These are phyloP conservation scores for Chaenogobius annularis DNA, from an alignment of 2,113 vertebrate species.

Conservation along the genomic window DNA sequence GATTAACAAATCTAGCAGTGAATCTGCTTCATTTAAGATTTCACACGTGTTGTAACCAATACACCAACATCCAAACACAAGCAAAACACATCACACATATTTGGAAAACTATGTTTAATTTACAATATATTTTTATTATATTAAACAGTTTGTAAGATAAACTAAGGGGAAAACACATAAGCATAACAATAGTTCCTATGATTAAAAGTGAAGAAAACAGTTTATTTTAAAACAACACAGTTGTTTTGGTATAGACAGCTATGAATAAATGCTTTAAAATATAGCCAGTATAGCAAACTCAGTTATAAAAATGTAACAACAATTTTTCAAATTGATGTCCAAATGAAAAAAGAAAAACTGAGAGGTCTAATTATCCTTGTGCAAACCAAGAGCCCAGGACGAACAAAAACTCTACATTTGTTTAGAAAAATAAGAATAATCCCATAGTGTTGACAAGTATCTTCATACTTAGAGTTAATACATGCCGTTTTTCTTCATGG, in stretches of 20 bases:
- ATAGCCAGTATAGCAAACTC: slow-evolving; percentile 16
- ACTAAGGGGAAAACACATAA: slow-evolving; percentile 61
- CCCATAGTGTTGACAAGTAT: slow-evolving; percentile 36
- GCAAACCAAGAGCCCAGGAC: slow-evolving; percentile 50
- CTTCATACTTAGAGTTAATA: slow-evolving; percentile 31
- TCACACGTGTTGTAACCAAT: neutral
- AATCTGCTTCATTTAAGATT: slow-evolving; percentile 24
- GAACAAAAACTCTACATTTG: slow-evolving; percentile 49
- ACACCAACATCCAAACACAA: neutral
- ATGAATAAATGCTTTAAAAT: slow-evolving; percentile 17
- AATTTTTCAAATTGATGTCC: slow-evolving; percentile 16
- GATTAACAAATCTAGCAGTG: slow-evolving; percentile 69
- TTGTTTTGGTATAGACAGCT: slow-evolving; percentile 13
- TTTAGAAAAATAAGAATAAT: slow-evolving; percentile 58
- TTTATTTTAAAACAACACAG: neutral
- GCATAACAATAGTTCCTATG: slow-evolving; percentile 48
- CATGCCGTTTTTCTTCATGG: slow-evolving; percentile 40
- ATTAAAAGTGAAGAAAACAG: slow-evolving; percentile 44
- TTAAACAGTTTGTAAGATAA: slow-evolving; percentile 58
- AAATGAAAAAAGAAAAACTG: slow-evolving; percentile 25
- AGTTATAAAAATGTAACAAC: slow-evolving; percentile 30
- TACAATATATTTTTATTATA: slow-evolving; percentile 67
- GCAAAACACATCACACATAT: slow-evolving; percentile 9
- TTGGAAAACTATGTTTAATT: slow-evolving; percentile 80
- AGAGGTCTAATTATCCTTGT: slow-evolving; percentile 53